phyloP scores from a whole-genome alignment of 1,140 invertebrate species.

The Ruditapes philippinarum region DNA sequence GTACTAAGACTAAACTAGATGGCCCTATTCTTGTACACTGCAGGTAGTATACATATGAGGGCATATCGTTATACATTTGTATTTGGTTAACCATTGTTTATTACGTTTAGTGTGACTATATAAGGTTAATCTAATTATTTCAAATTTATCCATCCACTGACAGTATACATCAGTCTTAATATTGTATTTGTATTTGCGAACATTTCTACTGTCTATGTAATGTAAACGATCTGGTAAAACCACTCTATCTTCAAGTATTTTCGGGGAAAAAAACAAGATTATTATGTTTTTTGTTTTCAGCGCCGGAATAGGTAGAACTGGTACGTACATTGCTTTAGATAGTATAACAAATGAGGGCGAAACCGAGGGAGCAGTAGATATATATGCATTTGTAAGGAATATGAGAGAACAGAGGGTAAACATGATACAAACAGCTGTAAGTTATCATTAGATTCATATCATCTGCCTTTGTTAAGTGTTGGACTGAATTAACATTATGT shows the following conservation, averaged over 20 bases:
- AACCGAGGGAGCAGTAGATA: slow-evolving; percentile 58
- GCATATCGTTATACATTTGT: no score
- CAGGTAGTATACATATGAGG: slow-evolving; percentile 69
- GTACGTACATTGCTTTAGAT: slow-evolving; percentile 83
- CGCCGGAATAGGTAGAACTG: slow-evolving; percentile 83
- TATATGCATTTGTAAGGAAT: slow-evolving; percentile 65
- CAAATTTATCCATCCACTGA: no score
- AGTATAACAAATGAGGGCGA: slow-evolving; percentile 71
- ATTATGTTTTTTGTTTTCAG: slow-evolving; percentile 69
- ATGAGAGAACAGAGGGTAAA: slow-evolving; percentile 69
- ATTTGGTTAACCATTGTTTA: no score
- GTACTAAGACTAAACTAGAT: background rate
- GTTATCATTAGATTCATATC: slow-evolving; percentile 9
- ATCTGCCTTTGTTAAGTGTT: no score
- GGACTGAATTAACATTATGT: no score
- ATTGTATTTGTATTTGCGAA: no score
- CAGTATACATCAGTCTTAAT: background rate
- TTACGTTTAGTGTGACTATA: no score
- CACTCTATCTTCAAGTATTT: no score
- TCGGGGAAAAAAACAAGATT: no score
- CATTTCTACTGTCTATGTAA: no score
- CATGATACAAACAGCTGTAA: slow-evolving; percentile 74
- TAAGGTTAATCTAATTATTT: no score
- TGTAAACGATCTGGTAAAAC: no score
- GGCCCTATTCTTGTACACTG: slow-evolving; percentile 76